These are phyloP conservation scores for Zaprionus camerounensis DNA, from an alignment of 1,140 invertebrate species.

Conservation along the genomic window DNA sequence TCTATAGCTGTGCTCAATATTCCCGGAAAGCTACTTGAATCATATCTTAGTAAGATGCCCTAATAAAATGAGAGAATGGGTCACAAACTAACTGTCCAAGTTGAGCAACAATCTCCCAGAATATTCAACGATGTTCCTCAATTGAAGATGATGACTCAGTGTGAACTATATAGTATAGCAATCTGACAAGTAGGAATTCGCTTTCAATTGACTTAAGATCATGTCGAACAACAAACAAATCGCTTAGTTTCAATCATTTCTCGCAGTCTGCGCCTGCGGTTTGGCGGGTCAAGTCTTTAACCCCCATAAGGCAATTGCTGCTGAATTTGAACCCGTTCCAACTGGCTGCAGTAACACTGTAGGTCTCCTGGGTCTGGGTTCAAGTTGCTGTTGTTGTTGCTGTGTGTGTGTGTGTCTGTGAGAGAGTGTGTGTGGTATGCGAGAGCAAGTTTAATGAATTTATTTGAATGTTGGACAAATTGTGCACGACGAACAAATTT, in stretches of 20 bases:
- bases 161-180: constrained; percentile 25
- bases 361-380: constrained; percentile 14
- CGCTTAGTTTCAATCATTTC: constrained; percentile 43
- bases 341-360: constrained; percentile 55
- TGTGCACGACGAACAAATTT: constrained; percentile 79
- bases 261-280: constrained; percentile 5
- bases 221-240: constrained; percentile 59
- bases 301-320: constrained; percentile 48
- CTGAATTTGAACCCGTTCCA: constrained; percentile 43
- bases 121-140: constrained; percentile 12
- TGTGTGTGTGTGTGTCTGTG: constrained; percentile 30
- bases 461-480: constrained; percentile 83
- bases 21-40: neutral
- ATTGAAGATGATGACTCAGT: constrained; percentile 25
- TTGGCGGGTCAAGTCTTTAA: constrained; percentile 56
- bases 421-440: constrained; percentile 30
- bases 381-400: constrained; percentile 34
- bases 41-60: neutral
- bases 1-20: neutral
- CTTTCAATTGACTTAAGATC: constrained; percentile 74
- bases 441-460: constrained; percentile 77
- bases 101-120: constrained; percentile 1
- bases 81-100: neutral
- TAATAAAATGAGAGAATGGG: neutral
- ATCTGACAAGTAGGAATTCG: constrained; percentile 39